Evolutionary conservation across 2,113 vertebrate genomes (phyloP), one percentile per base, ranked within the genome.

Genomic region (Fulmarus glacialis): DNA sequence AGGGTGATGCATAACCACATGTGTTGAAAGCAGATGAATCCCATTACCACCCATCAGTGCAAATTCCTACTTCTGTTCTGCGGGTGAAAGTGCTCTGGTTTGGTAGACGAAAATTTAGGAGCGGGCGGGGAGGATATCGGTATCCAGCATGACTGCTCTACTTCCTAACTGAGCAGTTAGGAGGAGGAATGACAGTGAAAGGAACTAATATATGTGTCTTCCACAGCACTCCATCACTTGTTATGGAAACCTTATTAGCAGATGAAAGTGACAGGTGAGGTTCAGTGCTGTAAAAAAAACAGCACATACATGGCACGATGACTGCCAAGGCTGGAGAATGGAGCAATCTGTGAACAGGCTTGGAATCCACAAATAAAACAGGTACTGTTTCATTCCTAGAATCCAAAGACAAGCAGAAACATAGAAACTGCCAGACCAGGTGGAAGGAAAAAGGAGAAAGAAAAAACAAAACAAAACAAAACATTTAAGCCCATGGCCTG

Each of bases 181-280:
- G 21, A 73, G 82, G 45, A 92, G 50, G 80, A 93, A 82, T 96
- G 90, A 92, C 83, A 96, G 66, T 38, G 52, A 79, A 94, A 78
- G 40, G 40, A 85, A 74, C 36, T 90, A 95, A 94, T 86, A 45
- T 70, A 77, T 85, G 36, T 15, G 3, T 62, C 66, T 93, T 92
- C 73, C 82, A 59, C 82, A 79, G 81, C 48, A 62, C 38, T 94
- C 50, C 2, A 16, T 63, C 0, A 9, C 87, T 96, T 96, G 87
- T 96, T 97, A 89, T 82, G 79, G 94, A 96, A 97, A 89, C 72
- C 72, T 90, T 92, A 62, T 92, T 95, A 96, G 87, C 72, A 93
- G 85, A 96, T 92, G 73, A 96, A 97, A 95, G 87, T 93, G 93
- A 93, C 77, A 93, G 73, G 85, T 95, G 85, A 97, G 68, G 84